These are phyloP conservation scores for Plecotus auritus DNA, from an alignment of 2,113 vertebrate genomes.

Conservation along the genomic window DNA sequence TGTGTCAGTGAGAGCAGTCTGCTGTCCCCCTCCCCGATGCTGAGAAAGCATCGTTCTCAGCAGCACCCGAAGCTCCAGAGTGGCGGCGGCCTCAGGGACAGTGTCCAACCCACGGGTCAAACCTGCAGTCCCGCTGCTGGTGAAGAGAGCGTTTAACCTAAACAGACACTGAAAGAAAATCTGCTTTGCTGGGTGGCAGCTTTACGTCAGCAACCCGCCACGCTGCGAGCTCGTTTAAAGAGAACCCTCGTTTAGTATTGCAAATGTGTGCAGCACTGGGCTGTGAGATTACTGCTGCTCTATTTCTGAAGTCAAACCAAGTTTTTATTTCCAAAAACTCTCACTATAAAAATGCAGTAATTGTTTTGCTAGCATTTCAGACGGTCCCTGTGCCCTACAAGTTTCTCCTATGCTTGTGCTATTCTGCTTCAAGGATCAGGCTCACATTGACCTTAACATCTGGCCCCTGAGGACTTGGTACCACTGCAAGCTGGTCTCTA, in stretches of 20 bases:
- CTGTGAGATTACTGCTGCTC: background rate
- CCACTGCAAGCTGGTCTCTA: background rate
- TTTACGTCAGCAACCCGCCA: background rate
- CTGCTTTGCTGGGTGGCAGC: background rate
- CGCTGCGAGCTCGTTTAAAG: background rate
- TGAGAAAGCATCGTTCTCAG: background rate
- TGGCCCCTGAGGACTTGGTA: background rate
- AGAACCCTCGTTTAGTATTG: background rate
- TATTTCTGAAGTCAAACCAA: background rate
- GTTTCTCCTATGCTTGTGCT: background rate
- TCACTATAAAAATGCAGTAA: constrained; percentile 24
- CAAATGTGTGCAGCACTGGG: background rate
- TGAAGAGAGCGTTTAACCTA: background rate
- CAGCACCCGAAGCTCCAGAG: background rate
- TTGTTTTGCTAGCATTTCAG: background rate
- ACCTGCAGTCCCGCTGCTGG: background rate
- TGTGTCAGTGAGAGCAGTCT: background rate
- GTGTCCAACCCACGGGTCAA: background rate
- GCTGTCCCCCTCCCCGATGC: background rate
- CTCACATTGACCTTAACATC: background rate
- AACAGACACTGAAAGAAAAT: background rate
- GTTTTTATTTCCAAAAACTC: background rate
- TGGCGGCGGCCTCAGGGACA: background rate
- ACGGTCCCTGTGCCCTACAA: background rate
- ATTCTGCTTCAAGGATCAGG: background rate